Percentiles rank a stretch among this genome's conserved stretches.
Conservation (phyloP, 2,113 vertebrate genomes). For the Ptyas mucosa region DNA sequence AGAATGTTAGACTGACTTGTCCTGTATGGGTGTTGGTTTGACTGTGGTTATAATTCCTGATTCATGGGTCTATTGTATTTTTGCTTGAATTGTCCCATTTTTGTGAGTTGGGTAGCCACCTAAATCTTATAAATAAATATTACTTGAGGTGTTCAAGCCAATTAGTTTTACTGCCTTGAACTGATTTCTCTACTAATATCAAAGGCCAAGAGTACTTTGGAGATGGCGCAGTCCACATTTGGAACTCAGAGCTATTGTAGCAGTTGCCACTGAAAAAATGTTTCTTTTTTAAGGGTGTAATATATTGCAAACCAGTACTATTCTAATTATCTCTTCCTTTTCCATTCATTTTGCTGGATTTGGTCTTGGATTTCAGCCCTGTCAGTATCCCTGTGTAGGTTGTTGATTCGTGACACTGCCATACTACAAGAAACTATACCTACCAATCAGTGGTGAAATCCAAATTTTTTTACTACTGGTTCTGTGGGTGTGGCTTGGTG, state of each 20-base stretch:
- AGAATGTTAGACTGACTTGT: not conserved
- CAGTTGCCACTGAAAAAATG: not conserved
- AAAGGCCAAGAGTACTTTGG: not conserved
- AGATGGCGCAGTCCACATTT: not conserved
- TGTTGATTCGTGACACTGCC: fast-evolving
- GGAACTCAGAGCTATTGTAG: not conserved
- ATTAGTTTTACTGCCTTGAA: not conserved
- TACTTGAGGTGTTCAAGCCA: not conserved
- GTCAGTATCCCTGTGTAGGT: not conserved
- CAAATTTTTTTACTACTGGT: too few species aligned
- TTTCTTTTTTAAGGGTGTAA: not conserved
- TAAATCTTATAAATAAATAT: not conserved
- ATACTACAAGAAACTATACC: not conserved
- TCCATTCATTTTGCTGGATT: not conserved
- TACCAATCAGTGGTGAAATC: not conserved
- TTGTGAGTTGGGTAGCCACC: not conserved
- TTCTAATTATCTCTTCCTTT: not conserved
- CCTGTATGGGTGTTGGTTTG: not conserved
- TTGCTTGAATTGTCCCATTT: not conserved
- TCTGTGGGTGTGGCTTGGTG: too few species aligned
- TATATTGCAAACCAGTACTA: not conserved
- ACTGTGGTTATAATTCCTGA: not conserved
- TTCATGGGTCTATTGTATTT: not conserved
- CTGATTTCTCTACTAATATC: not conserved
- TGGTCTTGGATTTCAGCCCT: not conserved